Evolutionary conservation across 2,888 invertebrate genomes (phyloP).

Genomic region (Drosophila emarginata): DNA sequence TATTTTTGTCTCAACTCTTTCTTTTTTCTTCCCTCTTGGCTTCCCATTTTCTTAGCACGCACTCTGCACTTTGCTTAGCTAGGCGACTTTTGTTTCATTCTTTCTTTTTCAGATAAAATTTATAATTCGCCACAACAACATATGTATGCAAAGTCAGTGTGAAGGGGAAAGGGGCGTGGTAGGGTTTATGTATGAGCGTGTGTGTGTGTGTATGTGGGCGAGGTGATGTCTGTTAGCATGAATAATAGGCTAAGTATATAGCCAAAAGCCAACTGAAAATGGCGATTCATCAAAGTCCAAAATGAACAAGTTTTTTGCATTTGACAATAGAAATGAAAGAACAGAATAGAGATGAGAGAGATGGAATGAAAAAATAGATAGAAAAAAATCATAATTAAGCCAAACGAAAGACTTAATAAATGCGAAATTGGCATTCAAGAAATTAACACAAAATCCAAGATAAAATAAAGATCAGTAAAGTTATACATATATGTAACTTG

Average conservation of each 20-base stretch:
- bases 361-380: not conserved
- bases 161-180: slow-evolving; percentile 1
- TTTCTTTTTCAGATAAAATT: slow-evolving; percentile 14
- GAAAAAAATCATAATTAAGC: slow-evolving; percentile 13
- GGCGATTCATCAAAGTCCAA: slow-evolving; percentile 77
- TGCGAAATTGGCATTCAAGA: not conserved
- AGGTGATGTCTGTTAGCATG: slow-evolving; percentile 43
- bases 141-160: slow-evolving; percentile 32
- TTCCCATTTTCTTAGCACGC: slow-evolving; percentile 49
- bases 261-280: slow-evolving; percentile 59
- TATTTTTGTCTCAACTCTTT: slow-evolving; percentile 33
- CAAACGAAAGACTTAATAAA: not conserved
- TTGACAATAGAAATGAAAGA: slow-evolving; percentile 50
- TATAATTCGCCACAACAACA: slow-evolving; percentile 34
- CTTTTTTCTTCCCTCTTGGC: slow-evolving; percentile 14
- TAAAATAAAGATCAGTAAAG: not conserved
- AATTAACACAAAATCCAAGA: not conserved
- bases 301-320: slow-evolving; percentile 75
- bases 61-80: slow-evolving; percentile 67
- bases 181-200: not conserved
- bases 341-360: slow-evolving; percentile 17
- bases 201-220: not conserved
- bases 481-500: not conserved
- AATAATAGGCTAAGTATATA: slow-evolving; percentile 59
- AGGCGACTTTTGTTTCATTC: slow-evolving; percentile 46